Percentiles rank a stretch among this genome's conserved stretches.
phyloP scores from a whole-genome alignment of 2,888 invertebrate genomes.

The Drosophila emarginata region DNA sequence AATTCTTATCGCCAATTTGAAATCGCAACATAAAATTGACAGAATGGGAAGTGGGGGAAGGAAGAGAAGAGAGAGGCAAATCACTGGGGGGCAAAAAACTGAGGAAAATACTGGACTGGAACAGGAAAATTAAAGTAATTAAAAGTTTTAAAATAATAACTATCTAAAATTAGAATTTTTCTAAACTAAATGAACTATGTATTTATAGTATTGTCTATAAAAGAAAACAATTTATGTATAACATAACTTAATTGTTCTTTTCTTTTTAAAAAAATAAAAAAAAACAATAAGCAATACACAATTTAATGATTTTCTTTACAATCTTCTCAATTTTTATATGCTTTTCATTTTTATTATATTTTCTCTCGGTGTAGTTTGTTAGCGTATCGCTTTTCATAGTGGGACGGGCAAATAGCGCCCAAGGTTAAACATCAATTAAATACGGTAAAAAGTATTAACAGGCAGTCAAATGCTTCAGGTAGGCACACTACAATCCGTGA shows the following conservation, averaged over 20 bases:
- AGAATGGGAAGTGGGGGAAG: slow-evolving; percentile 28
- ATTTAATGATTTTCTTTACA: too few species aligned
- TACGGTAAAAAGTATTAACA: slow-evolving; percentile 47
- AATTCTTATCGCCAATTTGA: slow-evolving; percentile 62
- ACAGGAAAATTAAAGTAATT: too few species aligned
- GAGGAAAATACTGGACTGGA: too few species aligned
- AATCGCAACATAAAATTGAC: slow-evolving; percentile 46
- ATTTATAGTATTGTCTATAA: too few species aligned
- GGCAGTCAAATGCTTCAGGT: slow-evolving; percentile 31
- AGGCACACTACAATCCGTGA: not conserved
- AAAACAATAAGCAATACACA: too few species aligned
- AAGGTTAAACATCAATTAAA: slow-evolving; percentile 78
- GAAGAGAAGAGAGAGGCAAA: slow-evolving; percentile 12
- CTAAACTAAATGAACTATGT: too few species aligned
- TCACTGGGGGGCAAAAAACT: not conserved
- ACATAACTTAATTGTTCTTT: too few species aligned
- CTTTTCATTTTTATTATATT: not conserved
- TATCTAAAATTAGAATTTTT: too few species aligned
- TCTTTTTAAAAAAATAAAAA: too few species aligned
- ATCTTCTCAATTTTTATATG: not conserved
- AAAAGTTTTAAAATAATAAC: too few species aligned
- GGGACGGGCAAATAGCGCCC: slow-evolving; percentile 38
- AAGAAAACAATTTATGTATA: too few species aligned
- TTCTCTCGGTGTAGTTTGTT: slow-evolving; percentile 3
- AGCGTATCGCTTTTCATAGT: slow-evolving; percentile 45